phyloP scores from a whole-genome alignment of 2,113 vertebrate species.

The Colistium nudipinnis region DNA sequence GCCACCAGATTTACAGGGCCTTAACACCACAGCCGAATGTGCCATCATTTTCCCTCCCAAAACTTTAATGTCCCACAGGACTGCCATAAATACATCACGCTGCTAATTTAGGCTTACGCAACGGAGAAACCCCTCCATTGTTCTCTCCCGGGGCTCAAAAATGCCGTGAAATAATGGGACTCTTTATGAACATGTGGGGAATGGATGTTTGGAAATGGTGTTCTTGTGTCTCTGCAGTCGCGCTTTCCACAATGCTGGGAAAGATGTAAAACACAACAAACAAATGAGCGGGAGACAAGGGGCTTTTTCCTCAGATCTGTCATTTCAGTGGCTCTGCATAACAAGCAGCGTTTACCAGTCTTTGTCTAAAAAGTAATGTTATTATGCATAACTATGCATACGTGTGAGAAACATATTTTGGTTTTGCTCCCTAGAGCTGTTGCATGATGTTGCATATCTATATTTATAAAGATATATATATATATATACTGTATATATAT shows the following conservation, averaged over 20 bases:
- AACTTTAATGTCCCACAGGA: conserved; percentile 70
- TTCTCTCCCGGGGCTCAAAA: conserved; percentile 60
- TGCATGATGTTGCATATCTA: too few species aligned
- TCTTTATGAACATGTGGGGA: conserved; percentile 59
- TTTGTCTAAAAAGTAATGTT: conserved; percentile 42
- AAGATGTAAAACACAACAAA: conserved; percentile 40
- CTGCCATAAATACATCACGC: conserved; percentile 69
- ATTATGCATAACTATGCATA: conserved; percentile 25
- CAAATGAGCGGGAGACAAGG: conserved; percentile 22
- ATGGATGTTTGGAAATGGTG: conserved; percentile 33
- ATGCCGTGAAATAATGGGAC: conserved; percentile 53
- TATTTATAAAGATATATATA: too few species aligned
- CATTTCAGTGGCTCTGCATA: conserved; percentile 28
- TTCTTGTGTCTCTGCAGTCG: background rate
- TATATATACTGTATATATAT: too few species aligned
- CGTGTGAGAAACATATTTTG: conserved; percentile 26
- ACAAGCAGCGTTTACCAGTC: conserved; percentile 28
- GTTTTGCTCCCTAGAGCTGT: background rate
- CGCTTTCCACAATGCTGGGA: conserved; percentile 9
- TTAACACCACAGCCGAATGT: conserved; percentile 67
- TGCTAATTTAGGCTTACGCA: conserved; percentile 67
- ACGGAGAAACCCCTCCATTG: conserved; percentile 58
- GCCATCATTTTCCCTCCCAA: conserved; percentile 73
- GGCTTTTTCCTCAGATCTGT: conserved; percentile 33
- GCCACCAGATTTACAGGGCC: conserved; percentile 71